Percentiles rank a stretch among this genome's conserved stretches.
Evolutionary conservation across 2,113 vertebrate species (phyloP).

Genomic region (Aegithalos caudatus): DNA sequence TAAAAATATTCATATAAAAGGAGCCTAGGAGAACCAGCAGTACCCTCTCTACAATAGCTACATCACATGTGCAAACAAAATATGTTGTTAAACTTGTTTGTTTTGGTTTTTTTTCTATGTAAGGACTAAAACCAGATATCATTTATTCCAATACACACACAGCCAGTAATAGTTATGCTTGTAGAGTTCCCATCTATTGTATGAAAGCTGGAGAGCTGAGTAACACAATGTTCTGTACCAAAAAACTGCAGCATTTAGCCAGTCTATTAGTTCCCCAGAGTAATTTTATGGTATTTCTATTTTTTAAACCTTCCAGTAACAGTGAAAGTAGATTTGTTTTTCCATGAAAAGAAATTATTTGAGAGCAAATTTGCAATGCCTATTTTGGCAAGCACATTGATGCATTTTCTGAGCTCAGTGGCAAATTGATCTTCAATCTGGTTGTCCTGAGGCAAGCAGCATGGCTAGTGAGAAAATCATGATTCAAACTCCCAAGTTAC

Average conservation of each 20-base stretch:
- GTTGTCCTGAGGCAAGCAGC: background rate
- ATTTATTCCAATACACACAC: background rate
- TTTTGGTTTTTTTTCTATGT: background rate
- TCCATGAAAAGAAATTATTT: background rate
- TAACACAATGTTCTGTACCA: constrained; percentile 31
- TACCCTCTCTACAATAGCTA: background rate
- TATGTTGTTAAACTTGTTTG: constrained; percentile 29
- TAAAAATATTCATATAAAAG: background rate
- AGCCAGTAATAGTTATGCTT: background rate
- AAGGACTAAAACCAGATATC: background rate
- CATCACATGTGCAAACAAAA: background rate
- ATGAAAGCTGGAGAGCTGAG: background rate
- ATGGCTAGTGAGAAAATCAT: background rate
- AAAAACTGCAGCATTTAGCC: constrained; percentile 10
- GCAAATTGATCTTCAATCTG: background rate
- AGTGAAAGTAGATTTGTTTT: background rate
- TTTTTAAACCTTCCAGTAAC: background rate
- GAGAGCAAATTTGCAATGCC: background rate
- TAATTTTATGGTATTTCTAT: constrained; percentile 1
- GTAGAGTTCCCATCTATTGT: background rate
- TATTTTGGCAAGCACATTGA: background rate
- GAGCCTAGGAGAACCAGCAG: background rate
- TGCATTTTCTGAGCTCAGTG: background rate
- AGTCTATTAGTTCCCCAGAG: background rate
- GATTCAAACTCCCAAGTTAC: background rate